Base-by-base conservation (phyloP, 2,113 vertebrate species). In the Phasianus colchicus region DNA sequence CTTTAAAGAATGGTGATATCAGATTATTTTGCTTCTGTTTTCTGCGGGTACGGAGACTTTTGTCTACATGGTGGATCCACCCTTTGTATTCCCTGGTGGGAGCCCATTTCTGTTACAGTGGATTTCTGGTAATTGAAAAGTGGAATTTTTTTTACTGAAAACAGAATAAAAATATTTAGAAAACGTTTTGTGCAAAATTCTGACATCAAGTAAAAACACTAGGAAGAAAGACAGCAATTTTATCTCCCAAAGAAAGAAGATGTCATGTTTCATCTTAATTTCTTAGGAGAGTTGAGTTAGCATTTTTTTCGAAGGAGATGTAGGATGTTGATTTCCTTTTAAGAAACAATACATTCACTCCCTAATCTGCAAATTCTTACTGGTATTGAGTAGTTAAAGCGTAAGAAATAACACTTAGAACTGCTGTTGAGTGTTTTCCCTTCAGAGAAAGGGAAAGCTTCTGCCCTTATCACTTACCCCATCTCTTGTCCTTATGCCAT, bases 91-190 rank as follows among this genome's bases (percentile, higher is more conserved):
- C 66, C 57, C 21, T 22, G 66, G 11, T 24, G 47, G 89, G 30
- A 92, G 42, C 29, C n/a, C 69, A 29, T 58, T 90, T 34, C n/a
- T 74, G 40, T 73, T 34, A 29, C 30, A 69, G 34, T 20, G 25
- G 60, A 30, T 61, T 87, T 45, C 11, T 71, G n/a, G 21, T 84
- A 71, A 75, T 86, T 81, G 20, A 88, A 90, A 66, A 83, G 18
- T 8, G 22, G 6, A 16, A 13, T 81, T 71, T 81, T 81, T 24
- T 47, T 21, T 24, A 58, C 52, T 64, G 61, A 74, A 95, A 91
- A 81, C 7, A 89, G 32, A 76, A 48, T 19, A n/a, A 66, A 94
- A 84, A 64, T 66, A 60, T 60, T 90, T 45, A 30, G 30, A 78
- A 36, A 50, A 20, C 17, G 34, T 50, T 34, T 70, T 77, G 50